phyloP scores from a whole-genome alignment of 2,797 vertebrate species.

The Alcedo atthis region DNA sequence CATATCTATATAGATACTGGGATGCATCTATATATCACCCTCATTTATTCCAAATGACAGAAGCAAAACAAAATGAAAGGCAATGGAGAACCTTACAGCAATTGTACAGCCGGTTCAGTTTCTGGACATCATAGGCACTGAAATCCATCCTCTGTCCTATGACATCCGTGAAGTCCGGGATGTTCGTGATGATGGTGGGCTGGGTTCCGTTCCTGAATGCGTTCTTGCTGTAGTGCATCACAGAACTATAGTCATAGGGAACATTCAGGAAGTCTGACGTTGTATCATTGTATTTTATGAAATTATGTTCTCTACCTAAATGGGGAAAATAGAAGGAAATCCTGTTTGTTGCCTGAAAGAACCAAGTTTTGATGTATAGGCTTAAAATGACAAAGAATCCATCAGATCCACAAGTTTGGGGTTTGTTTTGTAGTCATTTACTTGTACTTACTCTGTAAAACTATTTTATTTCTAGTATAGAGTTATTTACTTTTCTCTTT shows the following conservation, averaged over 20 bases:
- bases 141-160: slow-evolving; percentile 96
- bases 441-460: neutral
- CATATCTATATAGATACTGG: too few relatives aligned
- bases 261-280: slow-evolving; percentile 85
- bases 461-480: neutral
- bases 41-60: neutral
- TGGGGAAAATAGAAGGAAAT: neutral
- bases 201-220: slow-evolving; percentile 85
- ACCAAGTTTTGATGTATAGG: neutral
- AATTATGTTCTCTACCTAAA: slow-evolving; percentile 87
- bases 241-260: slow-evolving; percentile 93
- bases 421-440: neutral
- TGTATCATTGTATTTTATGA: slow-evolving; percentile 85
- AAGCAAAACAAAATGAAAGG: neutral
- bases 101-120: slow-evolving; percentile 89
- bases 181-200: slow-evolving; percentile 91
- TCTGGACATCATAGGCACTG: slow-evolving; percentile 90
- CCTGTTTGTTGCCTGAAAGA: neutral
- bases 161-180: slow-evolving; percentile 87
- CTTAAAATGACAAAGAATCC: neutral
- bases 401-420: neutral
- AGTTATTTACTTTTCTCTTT: neutral
- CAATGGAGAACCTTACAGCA: slow-evolving; percentile 84
- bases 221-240: slow-evolving; percentile 95
- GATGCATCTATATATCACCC: neutral